Base-by-base conservation (phyloP, 2,113 vertebrate species). In the Oncorhynchus tshawytscha region DNA sequence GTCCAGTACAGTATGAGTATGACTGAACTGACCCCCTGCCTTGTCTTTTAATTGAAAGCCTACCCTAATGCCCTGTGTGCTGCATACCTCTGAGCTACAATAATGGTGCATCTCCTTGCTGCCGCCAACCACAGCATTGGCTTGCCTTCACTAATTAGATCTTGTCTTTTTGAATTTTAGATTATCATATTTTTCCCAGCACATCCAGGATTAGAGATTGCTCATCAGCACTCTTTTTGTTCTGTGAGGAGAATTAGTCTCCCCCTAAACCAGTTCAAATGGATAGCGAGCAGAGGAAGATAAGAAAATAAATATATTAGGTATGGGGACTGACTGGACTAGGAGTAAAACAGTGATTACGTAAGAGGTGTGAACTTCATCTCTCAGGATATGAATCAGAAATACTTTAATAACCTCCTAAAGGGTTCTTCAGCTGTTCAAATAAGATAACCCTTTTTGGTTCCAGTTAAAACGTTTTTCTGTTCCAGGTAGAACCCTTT, bases 91-190 rank as follows among this genome's bases (percentile, higher is more conserved):
- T 15, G 20, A 5, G 27, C 15, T 54, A 22, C 39, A 3, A 9
- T 25, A 59, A 24, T 60, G 39, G 64, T 16, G 31, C n/a, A 68
- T 73, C 39, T 66, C 39, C 24, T 24, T 27, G 13, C 39, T 29
- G 4, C 45, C 12, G 5, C 22, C 51, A 54, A 54, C 51, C 51
- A 11, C 24, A 6, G 39, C 64, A 4, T 71, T 51, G 18, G 29
- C 16, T 65, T 67, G 39, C 67, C 51, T 73, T 64, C 25, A 16
- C 60, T 83, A 64, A 84, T 85, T 78, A 86, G 79, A 74, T 75
- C 71, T 45, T 45, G 39, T 45, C 9, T 20, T 73, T 86, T 85
- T 76, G 48, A 83, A 81, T 70, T 80, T 80, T 75, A 81, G 70
- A 81, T 81, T 73, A 72, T 75, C 64, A 65, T 65, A 51, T 73